These are phyloP conservation scores for Nephrotoma flavescens DNA, from an alignment of 2,888 invertebrate genomes.

Conservation along the genomic window DNA sequence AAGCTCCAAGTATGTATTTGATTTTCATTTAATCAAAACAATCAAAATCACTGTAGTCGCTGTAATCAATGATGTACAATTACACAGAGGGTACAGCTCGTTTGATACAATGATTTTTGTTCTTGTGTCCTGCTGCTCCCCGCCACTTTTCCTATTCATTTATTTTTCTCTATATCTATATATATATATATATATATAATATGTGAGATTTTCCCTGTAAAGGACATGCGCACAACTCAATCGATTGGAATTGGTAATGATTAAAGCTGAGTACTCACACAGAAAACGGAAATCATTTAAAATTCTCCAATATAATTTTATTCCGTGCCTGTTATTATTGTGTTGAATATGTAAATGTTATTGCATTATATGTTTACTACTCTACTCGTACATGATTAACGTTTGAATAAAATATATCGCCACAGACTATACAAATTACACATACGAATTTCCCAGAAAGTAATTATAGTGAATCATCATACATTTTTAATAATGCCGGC, in stretches of 20 bases:
- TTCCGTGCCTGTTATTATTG: no score
- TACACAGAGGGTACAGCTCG: not conserved
- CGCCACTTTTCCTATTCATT: not conserved
- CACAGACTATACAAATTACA: not conserved
- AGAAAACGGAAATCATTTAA: not conserved
- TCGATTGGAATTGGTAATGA: not conserved
- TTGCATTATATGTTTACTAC: not conserved
- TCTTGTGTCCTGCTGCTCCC: not conserved
- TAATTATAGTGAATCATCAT: not conserved
- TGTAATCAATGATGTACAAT: not conserved
- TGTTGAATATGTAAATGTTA: no score
- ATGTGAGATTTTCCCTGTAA: not conserved
- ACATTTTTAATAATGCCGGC: not conserved
- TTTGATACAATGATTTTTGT: not conserved
- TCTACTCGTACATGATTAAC: not conserved
- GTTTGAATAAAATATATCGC: not conserved
- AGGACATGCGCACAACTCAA: not conserved
- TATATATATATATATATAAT: not conserved
- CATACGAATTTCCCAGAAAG: not conserved
- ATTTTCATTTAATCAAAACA: not conserved
- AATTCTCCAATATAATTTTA: not conserved
- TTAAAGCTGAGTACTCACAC: not conserved
- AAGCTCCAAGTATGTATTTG: not conserved
- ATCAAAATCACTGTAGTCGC: not conserved
- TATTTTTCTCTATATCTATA: not conserved